These are phyloP conservation scores for Deroplatys truncata DNA, from an alignment of 2,888 invertebrate species.

Conservation along the genomic window DNA sequence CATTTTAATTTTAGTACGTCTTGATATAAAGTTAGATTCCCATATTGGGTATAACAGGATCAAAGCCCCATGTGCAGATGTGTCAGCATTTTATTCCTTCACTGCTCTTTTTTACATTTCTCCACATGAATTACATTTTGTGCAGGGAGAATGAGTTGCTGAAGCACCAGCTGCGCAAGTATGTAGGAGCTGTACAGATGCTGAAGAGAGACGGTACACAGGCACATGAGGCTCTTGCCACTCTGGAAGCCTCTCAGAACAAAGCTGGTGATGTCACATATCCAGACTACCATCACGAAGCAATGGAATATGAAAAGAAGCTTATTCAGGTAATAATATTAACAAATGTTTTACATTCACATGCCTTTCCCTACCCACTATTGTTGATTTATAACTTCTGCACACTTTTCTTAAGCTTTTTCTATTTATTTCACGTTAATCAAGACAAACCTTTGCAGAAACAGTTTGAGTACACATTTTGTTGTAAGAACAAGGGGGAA, in stretches of 20 bases:
- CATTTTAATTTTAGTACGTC: too few relatives aligned
- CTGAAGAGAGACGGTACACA: constrained; percentile 56
- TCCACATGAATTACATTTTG: not conserved
- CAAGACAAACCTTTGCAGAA: too few relatives aligned
- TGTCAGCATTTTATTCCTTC: not conserved
- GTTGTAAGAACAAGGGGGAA: too few relatives aligned
- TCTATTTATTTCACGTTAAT: too few relatives aligned
- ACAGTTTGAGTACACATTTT: too few relatives aligned
- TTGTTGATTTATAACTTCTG: too few relatives aligned
- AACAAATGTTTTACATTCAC: not conserved
- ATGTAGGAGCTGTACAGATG: constrained; percentile 85
- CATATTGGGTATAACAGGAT: too few relatives aligned
- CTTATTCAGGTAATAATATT: constrained; percentile 65
- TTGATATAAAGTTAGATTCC: too few relatives aligned
- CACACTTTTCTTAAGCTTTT: too few relatives aligned
- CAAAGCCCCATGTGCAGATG: too few relatives aligned
- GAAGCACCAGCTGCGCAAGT: constrained; percentile 79
- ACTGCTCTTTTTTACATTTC: not conserved
- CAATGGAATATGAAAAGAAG: constrained; percentile 77
- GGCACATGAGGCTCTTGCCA: constrained; percentile 40
- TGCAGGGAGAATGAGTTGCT: constrained; percentile 75
- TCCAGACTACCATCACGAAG: constrained; percentile 60
- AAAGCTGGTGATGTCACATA: constrained; percentile 30
- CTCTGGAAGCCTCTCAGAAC: constrained; percentile 36
- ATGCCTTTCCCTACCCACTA: too few relatives aligned